Conservation (phyloP, 2,888 invertebrate species). For the Micropterix aruncella region DNA sequence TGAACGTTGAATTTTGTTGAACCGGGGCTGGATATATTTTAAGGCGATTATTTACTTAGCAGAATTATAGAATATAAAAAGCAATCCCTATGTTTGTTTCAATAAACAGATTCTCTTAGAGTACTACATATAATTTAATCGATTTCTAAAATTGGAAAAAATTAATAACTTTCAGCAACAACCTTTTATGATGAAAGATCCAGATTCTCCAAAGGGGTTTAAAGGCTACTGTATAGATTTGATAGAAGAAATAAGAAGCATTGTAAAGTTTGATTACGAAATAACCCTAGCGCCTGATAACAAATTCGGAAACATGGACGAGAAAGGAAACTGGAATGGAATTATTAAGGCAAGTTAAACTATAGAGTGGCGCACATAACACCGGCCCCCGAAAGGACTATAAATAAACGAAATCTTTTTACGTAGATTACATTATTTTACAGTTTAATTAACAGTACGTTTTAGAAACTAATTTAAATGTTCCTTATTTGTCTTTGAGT, state of each 20-base stretch:
- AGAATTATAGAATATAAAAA: too few relatives aligned
- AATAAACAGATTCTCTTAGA: conserved; percentile 16
- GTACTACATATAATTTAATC: neutral
- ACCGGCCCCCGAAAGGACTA: too few relatives aligned
- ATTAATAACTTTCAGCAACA: conserved; percentile 54
- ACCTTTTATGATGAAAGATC: conserved; percentile 67
- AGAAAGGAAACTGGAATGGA: conserved; percentile 74
- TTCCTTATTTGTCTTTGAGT: too few relatives aligned
- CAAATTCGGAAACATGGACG: conserved; percentile 81
- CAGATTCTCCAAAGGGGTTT: conserved; percentile 48
- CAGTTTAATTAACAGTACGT: too few relatives aligned
- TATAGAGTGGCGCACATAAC: too few relatives aligned
- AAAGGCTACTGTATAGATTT: conserved; percentile 92
- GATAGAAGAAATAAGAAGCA: conserved; percentile 71
- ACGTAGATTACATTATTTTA: too few relatives aligned
- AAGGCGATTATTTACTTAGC: too few relatives aligned
- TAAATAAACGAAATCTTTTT: too few relatives aligned
- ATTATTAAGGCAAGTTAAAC: conserved; percentile 50
- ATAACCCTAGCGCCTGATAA: conserved; percentile 68
- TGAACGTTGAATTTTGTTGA: too few relatives aligned
- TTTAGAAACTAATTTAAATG: too few relatives aligned
- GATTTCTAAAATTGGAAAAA: neutral
- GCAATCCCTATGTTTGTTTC: conserved; percentile 16
- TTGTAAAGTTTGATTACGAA: conserved; percentile 83
- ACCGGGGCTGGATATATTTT: too few relatives aligned